A percentile compares a stretch with the other conserved stretches of the same genome.
Conservation (phyloP, 2,113 vertebrate genomes). For the Mellivora capensis region DNA sequence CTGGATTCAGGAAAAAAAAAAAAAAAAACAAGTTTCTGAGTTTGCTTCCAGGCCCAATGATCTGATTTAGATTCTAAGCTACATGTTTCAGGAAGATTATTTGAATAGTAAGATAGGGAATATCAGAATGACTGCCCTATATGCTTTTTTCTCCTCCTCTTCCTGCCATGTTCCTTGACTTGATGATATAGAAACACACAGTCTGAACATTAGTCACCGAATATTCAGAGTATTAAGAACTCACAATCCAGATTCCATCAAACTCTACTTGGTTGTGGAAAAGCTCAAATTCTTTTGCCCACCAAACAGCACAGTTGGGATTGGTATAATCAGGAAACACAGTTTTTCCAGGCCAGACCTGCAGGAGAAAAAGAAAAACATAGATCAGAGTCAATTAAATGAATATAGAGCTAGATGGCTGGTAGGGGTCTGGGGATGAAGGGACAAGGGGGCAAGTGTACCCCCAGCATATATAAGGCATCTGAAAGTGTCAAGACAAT, state of each 20-base stretch:
- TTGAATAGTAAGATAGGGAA: neutral
- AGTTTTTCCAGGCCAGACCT: constrained; percentile 95
- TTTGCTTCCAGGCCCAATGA: neutral
- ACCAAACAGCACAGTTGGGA: constrained; percentile 87
- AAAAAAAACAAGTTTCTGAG: neutral
- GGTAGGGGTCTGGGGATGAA: neutral
- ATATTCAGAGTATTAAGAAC: constrained; percentile 69
- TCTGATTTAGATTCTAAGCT: constrained; percentile 3
- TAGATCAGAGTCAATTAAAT: neutral
- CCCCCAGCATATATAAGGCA: neutral
- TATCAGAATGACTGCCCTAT: neutral
- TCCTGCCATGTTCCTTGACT: neutral
- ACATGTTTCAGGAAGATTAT: neutral
- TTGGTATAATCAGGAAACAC: constrained; percentile 97
- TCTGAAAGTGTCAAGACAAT: neutral
- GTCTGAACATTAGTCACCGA: neutral
- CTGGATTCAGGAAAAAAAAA: neutral
- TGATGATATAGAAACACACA: neutral
- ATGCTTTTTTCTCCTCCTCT: neutral
- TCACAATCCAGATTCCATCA: constrained; percentile 98
- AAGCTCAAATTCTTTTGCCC: constrained; percentile 86
- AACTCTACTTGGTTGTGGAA: constrained; percentile 86
- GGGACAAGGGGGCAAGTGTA: neutral
- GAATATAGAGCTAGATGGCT: neutral
- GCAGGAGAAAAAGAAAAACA: neutral